Evolutionary conservation across 2,797 vertebrate species (phyloP).

Genomic region (Melanogrammus aeglefinus): DNA sequence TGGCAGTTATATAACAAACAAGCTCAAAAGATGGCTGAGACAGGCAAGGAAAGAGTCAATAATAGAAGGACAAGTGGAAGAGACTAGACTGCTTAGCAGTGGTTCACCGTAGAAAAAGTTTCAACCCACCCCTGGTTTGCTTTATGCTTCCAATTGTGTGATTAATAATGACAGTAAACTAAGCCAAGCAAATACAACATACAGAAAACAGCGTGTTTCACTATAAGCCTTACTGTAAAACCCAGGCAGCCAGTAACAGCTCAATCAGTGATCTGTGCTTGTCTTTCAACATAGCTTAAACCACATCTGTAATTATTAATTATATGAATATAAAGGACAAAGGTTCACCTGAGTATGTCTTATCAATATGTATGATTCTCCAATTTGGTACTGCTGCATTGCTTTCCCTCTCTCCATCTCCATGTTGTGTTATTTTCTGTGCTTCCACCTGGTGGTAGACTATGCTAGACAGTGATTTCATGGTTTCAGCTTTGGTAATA

Average conservation of each 20-base stretch:
- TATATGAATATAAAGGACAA: not conserved
- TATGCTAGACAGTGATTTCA: not conserved
- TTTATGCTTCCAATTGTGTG: not conserved
- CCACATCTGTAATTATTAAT: not conserved
- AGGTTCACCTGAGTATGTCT: not conserved
- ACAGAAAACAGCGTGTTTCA: not conserved
- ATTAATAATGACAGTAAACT: not conserved
- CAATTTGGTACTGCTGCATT: not conserved
- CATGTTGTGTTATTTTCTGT: not conserved
- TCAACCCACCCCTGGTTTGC: not conserved
- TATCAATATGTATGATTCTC: not conserved
- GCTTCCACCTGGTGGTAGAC: not conserved
- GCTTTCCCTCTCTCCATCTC: not conserved
- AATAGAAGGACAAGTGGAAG: slow-evolving; percentile 1
- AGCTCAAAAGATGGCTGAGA: not conserved
- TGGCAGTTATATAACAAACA: not conserved
- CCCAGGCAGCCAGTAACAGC: not conserved
- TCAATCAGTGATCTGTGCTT: not conserved
- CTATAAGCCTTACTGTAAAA: not conserved
- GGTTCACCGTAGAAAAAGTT: not conserved
- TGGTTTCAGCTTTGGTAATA: not conserved
- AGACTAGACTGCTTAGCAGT: not conserved
- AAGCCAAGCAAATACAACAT: not conserved
- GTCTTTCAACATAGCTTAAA: not conserved
- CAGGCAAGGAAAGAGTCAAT: not conserved